Evolutionary conservation across 2,113 vertebrate species (phyloP).

Genomic region (Pelecanoides urinatrix): DNA sequence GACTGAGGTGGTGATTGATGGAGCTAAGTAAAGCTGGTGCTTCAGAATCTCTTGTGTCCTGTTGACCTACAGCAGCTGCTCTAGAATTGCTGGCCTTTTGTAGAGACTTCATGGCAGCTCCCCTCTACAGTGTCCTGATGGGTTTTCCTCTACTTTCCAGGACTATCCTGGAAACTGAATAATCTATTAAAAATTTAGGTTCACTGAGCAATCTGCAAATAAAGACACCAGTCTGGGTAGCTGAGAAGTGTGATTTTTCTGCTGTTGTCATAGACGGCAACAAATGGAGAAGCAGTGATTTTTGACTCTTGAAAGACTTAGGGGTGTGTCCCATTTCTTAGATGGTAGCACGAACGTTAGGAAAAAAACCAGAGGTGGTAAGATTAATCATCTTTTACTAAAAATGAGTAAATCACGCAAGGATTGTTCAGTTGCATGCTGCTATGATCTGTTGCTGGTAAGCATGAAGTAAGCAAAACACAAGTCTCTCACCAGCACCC

Average conservation of each 20-base stretch:
- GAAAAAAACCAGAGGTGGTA: background rate
- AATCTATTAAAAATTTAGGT: background rate
- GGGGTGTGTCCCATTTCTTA: background rate
- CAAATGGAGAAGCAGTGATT: background rate
- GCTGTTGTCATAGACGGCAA: background rate
- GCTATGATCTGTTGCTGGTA: background rate
- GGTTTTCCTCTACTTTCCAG: background rate
- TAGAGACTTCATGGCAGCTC: background rate
- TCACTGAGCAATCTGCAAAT: background rate
- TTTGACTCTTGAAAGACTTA: background rate
- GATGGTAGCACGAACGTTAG: background rate
- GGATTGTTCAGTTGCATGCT: background rate
- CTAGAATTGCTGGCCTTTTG: background rate
- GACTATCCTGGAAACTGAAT: background rate
- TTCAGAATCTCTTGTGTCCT: background rate
- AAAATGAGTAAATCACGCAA: background rate
- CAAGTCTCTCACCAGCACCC: background rate
- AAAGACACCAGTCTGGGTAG: background rate
- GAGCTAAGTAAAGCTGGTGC: background rate
- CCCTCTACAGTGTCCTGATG: background rate
- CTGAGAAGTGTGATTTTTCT: background rate
- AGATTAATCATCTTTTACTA: background rate
- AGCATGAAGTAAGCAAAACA: background rate
- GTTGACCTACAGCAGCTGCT: background rate
- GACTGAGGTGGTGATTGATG: background rate